Conservation (phyloP, 2,113 vertebrate genomes). For the Callocephalon fimbriatum region DNA sequence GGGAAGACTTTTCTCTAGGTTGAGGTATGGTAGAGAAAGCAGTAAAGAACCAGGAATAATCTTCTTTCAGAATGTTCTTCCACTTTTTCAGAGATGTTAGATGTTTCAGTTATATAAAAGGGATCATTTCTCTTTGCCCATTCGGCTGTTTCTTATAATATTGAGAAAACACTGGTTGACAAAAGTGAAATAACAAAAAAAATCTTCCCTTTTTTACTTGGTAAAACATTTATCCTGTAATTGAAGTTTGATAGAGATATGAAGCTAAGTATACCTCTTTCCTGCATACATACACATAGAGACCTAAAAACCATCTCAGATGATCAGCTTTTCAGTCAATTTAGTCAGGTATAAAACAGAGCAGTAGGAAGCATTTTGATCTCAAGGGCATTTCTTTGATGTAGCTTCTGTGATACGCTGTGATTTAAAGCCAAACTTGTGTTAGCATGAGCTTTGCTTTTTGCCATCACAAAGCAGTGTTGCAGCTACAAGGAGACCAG, state of each 20-base stretch:
- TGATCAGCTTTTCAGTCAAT: not conserved
- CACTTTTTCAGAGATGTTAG: not conserved
- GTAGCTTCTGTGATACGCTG: not conserved
- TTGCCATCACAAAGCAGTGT: not conserved
- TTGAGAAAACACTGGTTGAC: not conserved
- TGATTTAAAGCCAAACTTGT: not conserved
- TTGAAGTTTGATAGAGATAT: not conserved
- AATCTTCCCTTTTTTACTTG: not conserved
- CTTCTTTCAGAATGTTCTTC: not conserved
- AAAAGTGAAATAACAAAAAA: not conserved
- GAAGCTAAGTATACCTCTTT: not conserved
- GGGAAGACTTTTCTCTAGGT: not conserved
- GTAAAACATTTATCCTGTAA: not conserved
- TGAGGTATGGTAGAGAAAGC: not conserved
- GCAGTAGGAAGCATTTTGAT: not conserved
- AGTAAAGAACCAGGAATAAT: fast-evolving
- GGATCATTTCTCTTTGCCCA: fast-evolving
- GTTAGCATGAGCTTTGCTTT: not conserved
- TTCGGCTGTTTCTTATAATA: fast-evolving
- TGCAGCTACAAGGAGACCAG: not conserved
- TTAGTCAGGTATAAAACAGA: not conserved
- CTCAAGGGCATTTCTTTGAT: not conserved
- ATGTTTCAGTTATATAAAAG: not conserved
- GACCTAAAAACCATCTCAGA: not conserved
- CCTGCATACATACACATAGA: not conserved